Evolutionary conservation across 2,113 vertebrate genomes (phyloP).

Genomic region (Gracilinanus agilis): DNA sequence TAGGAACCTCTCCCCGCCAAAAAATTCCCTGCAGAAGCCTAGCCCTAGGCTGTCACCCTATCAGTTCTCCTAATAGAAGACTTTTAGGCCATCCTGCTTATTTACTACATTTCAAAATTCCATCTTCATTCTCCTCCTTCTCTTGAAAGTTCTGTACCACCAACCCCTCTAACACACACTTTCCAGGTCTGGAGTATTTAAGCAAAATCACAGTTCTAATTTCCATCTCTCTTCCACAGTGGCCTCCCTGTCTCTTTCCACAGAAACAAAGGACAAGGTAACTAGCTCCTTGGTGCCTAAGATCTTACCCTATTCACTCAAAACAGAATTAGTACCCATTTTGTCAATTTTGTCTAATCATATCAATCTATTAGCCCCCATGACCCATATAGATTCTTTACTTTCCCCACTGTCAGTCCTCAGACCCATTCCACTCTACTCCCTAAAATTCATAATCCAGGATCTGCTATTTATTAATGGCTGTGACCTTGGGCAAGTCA

Average conservation of each 20-base stretch:
- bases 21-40: neutral
- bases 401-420: neutral
- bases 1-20: neutral
- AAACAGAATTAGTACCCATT: neutral
- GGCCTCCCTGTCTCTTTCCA: slow-evolving; percentile 6
- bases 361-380: neutral
- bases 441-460: slow-evolving; percentile 11
- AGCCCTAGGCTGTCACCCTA: neutral
- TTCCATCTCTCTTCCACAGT: slow-evolving; percentile 55
- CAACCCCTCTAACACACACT: neutral
- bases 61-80: neutral
- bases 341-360: neutral
- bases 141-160: neutral
- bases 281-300: neutral
- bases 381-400: neutral
- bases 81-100: neutral
- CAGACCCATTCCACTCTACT: neutral
- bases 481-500: neutral
- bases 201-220: neutral
- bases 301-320: neutral
- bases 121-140: neutral
- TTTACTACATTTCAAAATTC: neutral
- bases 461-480: slow-evolving; percentile 19
- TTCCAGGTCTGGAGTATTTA: neutral
- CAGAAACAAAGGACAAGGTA: slow-evolving; percentile 66